These are phyloP conservation scores for Pipistrellus pipistrellus DNA, from an alignment of 2,797 vertebrate species.

Conservation along the genomic window DNA sequence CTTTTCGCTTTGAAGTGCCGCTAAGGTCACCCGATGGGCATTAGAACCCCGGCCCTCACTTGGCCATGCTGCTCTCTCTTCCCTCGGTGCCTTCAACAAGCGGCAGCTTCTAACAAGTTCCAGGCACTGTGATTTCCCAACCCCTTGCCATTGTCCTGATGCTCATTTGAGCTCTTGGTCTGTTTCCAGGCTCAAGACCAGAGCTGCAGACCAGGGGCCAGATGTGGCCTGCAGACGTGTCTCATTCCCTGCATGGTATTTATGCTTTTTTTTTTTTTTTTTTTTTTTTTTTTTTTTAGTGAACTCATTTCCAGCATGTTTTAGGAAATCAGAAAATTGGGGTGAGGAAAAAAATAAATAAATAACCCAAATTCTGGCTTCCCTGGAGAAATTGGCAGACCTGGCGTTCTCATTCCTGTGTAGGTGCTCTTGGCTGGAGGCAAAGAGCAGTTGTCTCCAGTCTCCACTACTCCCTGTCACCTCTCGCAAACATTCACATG, in stretches of 20 bases:
- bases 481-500: neutral
- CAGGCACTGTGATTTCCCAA: constrained; percentile 66
- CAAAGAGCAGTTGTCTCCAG: neutral
- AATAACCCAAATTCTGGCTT: neutral
- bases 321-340: constrained; percentile 6
- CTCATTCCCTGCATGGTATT: neutral
- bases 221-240: constrained; percentile 43
- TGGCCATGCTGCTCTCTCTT: neutral
- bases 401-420: fast-evolving
- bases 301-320: constrained; percentile 5
- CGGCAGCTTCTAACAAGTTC: constrained; percentile 51
- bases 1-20: constrained; percentile 66
- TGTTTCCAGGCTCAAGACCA: constrained; percentile 63
- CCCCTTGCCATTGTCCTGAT: constrained; percentile 58
- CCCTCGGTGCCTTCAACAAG: neutral
- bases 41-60: neutral
- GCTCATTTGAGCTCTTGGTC: constrained; percentile 57
- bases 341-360: neutral
- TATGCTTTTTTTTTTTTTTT: constrained; percentile 29
- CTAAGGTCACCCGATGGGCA: constrained; percentile 40
- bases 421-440: neutral
- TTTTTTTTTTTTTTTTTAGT: neutral
- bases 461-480: neutral
- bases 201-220: constrained; percentile 44
- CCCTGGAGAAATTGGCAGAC: neutral